Evolutionary conservation across 2,113 vertebrate species (phyloP).

Genomic region (Plecotus auritus): DNA sequence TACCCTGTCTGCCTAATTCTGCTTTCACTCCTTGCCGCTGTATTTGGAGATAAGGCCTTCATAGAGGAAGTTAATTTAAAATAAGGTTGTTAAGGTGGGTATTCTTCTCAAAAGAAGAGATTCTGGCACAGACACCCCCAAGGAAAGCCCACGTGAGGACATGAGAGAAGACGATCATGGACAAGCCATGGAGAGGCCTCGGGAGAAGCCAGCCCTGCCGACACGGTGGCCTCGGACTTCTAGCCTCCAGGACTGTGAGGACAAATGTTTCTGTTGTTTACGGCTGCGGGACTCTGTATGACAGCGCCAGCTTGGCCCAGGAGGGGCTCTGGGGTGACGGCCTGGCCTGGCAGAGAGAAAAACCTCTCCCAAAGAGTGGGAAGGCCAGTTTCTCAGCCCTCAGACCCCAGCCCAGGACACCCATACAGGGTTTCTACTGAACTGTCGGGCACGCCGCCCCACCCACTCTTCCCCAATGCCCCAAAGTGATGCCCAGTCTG

Average conservation of each 20-base stretch:
- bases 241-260: not conserved
- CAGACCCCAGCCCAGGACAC: not conserved
- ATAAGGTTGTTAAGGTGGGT: not conserved
- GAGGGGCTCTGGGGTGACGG: no score
- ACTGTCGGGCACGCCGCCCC: not conserved
- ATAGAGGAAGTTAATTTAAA: not conserved
- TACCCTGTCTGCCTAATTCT: no score
- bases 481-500: not conserved
- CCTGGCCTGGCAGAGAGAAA: not conserved
- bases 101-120: not conserved
- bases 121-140: not conserved
- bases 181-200: not conserved
- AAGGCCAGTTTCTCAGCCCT: not conserved
- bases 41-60: not conserved
- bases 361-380: not conserved
- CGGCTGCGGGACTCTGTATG: not conserved
- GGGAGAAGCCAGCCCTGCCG: not conserved
- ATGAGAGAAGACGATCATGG: accelerated
- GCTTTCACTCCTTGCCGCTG: no score
- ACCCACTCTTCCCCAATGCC: not conserved
- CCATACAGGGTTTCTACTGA: not conserved
- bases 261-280: not conserved
- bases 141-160: not conserved
- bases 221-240: no score
- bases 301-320: not conserved